Evolutionary conservation across 2,113 vertebrate species (phyloP).

Genomic region (Perca schrenkii): DNA sequence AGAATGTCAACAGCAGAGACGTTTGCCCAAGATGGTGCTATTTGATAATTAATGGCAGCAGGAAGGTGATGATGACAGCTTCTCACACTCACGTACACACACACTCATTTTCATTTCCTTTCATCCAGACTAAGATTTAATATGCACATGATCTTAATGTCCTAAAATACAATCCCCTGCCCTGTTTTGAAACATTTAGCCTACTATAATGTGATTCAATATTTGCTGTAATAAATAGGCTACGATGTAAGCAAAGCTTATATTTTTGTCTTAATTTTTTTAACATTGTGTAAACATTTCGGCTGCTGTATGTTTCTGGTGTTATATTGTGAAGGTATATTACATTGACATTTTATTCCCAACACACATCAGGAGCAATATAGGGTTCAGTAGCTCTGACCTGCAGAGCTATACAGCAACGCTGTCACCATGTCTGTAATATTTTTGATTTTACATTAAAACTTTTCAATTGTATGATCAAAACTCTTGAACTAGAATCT

Average conservation of each 20-base stretch:
- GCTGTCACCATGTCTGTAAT: no score
- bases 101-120: not conserved
- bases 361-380: not conserved
- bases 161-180: not conserved
- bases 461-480: no score
- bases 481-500: not conserved
- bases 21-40: constrained; percentile 27
- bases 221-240: not conserved
- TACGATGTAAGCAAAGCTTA: not conserved
- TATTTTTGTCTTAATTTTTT: not conserved
- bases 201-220: not conserved
- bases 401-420: no score
- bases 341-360: not conserved
- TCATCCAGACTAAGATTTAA: not conserved
- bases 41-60: constrained; percentile 34
- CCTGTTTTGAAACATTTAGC: not conserved
- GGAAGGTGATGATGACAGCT: not conserved
- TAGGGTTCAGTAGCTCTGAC: not conserved
- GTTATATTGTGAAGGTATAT: no score
- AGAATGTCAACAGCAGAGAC: constrained; percentile 31
- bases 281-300: not conserved
- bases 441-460: no score
- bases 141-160: not conserved
- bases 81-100: not conserved
- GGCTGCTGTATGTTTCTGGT: not conserved